Evolutionary conservation across 2,797 vertebrate species (phyloP), one percentile per base, ranked within the genome.

Genomic region (Antennarius maculatus): DNA sequence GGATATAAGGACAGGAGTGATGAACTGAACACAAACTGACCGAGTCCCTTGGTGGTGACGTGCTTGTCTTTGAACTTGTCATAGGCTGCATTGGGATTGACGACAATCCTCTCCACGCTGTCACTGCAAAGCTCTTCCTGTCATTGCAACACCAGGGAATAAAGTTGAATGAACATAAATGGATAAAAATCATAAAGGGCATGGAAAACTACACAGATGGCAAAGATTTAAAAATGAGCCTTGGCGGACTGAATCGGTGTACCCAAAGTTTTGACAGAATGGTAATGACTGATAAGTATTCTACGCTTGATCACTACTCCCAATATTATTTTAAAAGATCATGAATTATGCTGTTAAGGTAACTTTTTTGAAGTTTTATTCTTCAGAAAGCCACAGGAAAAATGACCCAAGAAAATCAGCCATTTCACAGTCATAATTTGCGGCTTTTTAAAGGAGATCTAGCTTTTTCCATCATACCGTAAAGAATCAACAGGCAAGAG

Each of bases 41-140:
- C 96, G 6, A 97, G 94, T 69, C 95, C 95, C 85, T 95, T 96
- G 52, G 96, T 96, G 84, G 84, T 90, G 89, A 99, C 90, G 46
- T 95, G 93, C 83, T 99, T 99, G 93, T 99, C 97, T 79, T 96
- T 96, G 89, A 99, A 99, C 91, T 98, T 98, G 93, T 99, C 97
- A 5, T 95, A 99, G 60, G 97, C 96, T 0, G 97, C 97, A 9
- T 98, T 98, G 71, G 97, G 97, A 86, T 98, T 98, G 88, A 99
- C 97, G 85, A 99, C 97, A 75, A 99, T 96, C 80, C 97, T 95
- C 76, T 99, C 97, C 89, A 99, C 97, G 0, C 97, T 98, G 86
- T 96, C 96, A 79, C 97, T 98, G 66, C 95, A 97, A 74, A 99
- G 93, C 90, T 99, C 97, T 92, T 98, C 96, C 97, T 98, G 91